Base-by-base conservation (phyloP, 2,888 invertebrate species). In the Harpagoxenus sublaevis region DNA sequence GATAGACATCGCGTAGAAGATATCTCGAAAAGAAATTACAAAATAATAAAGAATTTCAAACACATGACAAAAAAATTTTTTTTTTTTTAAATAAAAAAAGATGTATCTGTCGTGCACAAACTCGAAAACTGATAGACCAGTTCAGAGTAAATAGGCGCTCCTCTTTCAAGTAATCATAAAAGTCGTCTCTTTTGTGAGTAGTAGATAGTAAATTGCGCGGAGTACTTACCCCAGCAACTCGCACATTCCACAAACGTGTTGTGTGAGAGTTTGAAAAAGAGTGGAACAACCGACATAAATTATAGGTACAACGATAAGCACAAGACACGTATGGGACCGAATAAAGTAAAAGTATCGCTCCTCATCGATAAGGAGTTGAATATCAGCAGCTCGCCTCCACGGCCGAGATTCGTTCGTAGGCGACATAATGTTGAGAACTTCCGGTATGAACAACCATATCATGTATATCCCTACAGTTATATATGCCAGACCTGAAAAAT, bases 201-300 rank as follows among this genome's bases (percentile, higher is more conserved):
- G 15, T n/a, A 31, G 23, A 9, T 15, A 39, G 9, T 68, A 23
- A 48, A 18, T 28, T 35, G 15, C 5, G 10, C 12, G 3, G 9
- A 75, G 1, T 42, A 35, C 63, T 75, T 75, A 75, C 35, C 35
- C 35, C 48, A 75, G 10, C 9, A 63, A 75, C n/a, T 63, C 5
- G 63, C 51, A 75, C 63, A 75, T 75, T 23, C 51, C 48, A 35
- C 75, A 75, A 62, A 28, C 35, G 51, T 75, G 51, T 63, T 63
- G 63, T 39, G 35, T 10, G 9, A 75, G 4, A 63, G 1, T 8
- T 23, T 63, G 1, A 35, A 51, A 62, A 15, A 51, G 3, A 15
- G 18, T 18, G 2, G 8, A 15, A 23, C 28, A 5, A 23, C 23
- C 5, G 4, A 48, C 0, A 28, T 31, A 73, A 73, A 60, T 5